Base-by-base conservation (phyloP, 2,113 vertebrate species). In the Amazona guildingii region DNA sequence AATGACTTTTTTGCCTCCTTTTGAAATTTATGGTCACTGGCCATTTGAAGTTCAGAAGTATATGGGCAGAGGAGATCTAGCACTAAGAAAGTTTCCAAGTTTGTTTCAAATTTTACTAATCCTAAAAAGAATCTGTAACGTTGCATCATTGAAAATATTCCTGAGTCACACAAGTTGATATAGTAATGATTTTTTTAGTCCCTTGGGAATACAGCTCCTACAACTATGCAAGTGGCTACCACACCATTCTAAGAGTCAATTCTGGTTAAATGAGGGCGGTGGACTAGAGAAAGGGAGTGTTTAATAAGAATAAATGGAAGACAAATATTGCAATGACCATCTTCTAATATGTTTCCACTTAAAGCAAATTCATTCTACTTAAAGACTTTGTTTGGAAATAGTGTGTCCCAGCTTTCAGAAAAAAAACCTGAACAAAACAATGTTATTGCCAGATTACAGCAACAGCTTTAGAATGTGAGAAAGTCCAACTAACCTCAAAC, bases 11-110 rank as follows among this genome's bases (percentile, higher is more conserved):
- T 21, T 52, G 27, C 27, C 15, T 28, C 51, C 25, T 92, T 92
- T 83, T 95, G 92, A 95, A 31, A 54, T 83, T 86, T 86, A 82
- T n/a, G 54, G 62, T 83, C 72, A 59, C 59, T 51, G 35, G 41
- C 46, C 77, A 43, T 77, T 31, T 74, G 51, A 88, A 96, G 92
- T 37, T 69, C 87, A 88, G 31, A 80, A 39, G 14, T 61, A 63
- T 33, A 63, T 6, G 19, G 44, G 69, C 75, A 96, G 77, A 86
- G 39, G 9, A 89, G 54, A 68, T 18, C 17, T 44, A 83, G 68
- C 46, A 35, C 28, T 54, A 91, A 72, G 13, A 62, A 35, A 17
- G 46, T 72, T 86, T 70, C 6, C 64, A 72, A 83, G 27, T 52
- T 94, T 43, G 17, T 43, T 72, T 86, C 43, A 90, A 88, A 55